A percentile compares a stretch with the other conserved stretches of the same genome.
Conservation (phyloP, 2,113 vertebrate species). For the Gracilinanus agilis region DNA sequence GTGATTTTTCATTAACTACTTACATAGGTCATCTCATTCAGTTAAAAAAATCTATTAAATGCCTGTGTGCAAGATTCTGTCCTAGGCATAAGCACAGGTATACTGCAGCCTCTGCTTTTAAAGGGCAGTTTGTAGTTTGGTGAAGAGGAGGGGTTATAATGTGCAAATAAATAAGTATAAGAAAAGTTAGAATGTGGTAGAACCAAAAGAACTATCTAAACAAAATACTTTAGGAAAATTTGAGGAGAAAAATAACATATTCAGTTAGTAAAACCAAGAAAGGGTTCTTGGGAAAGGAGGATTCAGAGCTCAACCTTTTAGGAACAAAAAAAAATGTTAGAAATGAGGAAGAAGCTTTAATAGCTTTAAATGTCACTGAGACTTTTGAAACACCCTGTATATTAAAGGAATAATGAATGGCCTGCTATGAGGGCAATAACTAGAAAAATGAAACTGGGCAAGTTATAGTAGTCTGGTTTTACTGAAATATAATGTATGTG, state of each 20-base stretch:
- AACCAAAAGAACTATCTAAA: neutral
- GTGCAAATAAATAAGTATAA: neutral
- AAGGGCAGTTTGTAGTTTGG: neutral
- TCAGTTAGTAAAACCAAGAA: neutral
- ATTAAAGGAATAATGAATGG: neutral
- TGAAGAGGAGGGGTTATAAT: neutral
- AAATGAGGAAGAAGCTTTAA: neutral
- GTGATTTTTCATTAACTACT: neutral
- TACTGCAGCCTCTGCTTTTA: neutral
- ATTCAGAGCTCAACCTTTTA: neutral
- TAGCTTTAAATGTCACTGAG: neutral
- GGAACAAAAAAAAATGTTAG: neutral
- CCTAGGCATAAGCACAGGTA: neutral
- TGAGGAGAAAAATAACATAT: neutral
- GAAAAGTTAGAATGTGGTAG: neutral
- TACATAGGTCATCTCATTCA: too few species aligned
- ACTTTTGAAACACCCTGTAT: neutral
- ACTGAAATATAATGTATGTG: neutral
- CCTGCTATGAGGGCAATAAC: neutral
- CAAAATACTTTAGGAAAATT: neutral
- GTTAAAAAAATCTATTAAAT: neutral
- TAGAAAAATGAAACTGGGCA: neutral
- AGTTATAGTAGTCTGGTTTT: neutral
- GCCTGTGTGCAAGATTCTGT: neutral
- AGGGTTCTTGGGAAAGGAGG: neutral